A percentile compares a stretch with the other conserved stretches of the same genome.
These are phyloP conservation scores for Xanthia togata DNA, from an alignment of 2,888 invertebrate species.

Conservation along the genomic window DNA sequence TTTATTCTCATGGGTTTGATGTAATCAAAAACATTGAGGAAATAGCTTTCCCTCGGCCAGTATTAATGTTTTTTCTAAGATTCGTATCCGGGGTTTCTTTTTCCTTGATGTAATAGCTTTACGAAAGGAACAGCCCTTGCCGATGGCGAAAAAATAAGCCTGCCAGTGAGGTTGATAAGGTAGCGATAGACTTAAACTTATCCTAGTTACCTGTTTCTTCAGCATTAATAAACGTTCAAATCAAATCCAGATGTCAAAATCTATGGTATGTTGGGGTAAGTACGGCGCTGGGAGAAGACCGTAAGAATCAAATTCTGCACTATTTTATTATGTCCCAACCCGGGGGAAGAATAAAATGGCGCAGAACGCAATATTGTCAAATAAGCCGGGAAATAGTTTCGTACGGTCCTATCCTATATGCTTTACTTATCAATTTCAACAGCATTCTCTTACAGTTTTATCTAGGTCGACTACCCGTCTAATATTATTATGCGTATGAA, in stretches of 20 bases:
- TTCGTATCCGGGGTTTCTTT: no score
- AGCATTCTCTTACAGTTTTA: neutral
- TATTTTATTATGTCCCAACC: neutral
- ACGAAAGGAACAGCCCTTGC: neutral
- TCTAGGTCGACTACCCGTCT: conserved; percentile 15
- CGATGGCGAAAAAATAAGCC: no score
- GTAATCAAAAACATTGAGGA: neutral
- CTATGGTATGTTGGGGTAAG: neutral
- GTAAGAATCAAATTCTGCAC: neutral
- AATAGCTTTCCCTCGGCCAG: neutral
- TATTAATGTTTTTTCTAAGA: no score
- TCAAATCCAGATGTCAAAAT: neutral
- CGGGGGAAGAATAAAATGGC: neutral
- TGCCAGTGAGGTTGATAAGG: neutral
- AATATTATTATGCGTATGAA: neutral
- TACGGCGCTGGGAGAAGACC: no score
- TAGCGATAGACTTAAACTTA: neutral
- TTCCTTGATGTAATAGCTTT: neutral
- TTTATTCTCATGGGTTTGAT: neutral
- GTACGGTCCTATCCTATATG: neutral
- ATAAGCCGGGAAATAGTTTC: no score
- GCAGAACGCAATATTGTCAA: neutral
- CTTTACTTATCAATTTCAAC: neutral
- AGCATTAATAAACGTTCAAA: neutral
- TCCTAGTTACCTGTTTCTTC: neutral